Conservation (phyloP, 1,140 invertebrate species). For the Globodera rostochiensis region DNA sequence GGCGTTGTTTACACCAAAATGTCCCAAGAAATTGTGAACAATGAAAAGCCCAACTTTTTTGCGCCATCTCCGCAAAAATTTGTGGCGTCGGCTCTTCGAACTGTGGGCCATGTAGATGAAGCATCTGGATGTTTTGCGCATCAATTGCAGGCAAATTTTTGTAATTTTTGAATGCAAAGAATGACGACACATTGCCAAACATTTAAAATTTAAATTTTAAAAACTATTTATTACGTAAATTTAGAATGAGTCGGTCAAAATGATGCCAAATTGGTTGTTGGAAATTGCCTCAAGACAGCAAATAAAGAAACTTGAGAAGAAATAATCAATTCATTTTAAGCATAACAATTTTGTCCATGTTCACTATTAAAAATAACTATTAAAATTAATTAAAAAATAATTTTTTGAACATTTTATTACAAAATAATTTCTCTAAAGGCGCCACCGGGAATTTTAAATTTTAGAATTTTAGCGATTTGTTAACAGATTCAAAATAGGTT, state of each 20-base stretch:
- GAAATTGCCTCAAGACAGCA: background rate
- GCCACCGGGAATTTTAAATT: too few species aligned
- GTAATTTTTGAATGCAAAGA: background rate
- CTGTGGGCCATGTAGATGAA: slow-evolving; percentile 51
- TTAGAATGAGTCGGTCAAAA: background rate
- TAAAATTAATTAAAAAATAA: too few species aligned
- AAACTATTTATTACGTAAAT: background rate
- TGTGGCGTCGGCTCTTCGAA: slow-evolving; percentile 47
- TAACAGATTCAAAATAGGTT: too few species aligned
- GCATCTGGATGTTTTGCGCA: slow-evolving; percentile 60
- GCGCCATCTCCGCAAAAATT: slow-evolving; percentile 45
- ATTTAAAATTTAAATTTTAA: background rate
- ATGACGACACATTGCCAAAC: too few species aligned
- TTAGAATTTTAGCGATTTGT: too few species aligned
- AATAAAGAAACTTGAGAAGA: background rate
- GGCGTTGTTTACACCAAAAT: slow-evolving; percentile 55
- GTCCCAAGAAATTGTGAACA: slow-evolving; percentile 60
- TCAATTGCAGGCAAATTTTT: slow-evolving; percentile 51
- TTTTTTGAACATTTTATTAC: too few species aligned
- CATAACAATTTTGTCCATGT: too few species aligned
- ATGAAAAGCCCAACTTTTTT: slow-evolving; percentile 51
- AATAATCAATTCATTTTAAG: background rate
- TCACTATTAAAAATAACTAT: too few species aligned
- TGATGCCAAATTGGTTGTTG: background rate
- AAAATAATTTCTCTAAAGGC: too few species aligned